Conservation (phyloP, 35 echinoderm and acorn worm species). For the Ophiothrix spiculata region DNA sequence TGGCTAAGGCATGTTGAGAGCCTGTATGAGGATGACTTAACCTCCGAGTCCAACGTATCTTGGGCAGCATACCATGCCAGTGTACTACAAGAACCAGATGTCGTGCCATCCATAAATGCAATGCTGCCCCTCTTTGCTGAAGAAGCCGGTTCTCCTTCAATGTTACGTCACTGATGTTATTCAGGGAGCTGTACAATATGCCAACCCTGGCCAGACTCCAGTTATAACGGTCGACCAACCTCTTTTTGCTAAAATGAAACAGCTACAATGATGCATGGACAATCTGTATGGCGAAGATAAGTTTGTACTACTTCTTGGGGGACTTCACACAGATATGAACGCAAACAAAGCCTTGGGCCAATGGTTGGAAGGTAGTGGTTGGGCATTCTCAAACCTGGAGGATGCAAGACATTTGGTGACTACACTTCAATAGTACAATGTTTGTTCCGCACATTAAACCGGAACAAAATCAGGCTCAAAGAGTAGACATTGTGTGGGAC, state of each 20-base stretch:
- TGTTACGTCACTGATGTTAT: constrained; percentile 23
- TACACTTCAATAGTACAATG: no score
- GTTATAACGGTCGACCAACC: constrained; percentile 17
- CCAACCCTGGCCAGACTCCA: constrained; percentile 36
- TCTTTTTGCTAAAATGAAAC: constrained; percentile 11
- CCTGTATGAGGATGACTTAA: neutral
- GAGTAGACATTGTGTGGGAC: no score
- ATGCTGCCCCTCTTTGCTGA: constrained; percentile 38
- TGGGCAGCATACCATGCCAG: constrained; percentile 45
- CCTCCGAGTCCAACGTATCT: neutral
- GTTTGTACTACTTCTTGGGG: constrained; percentile 16
- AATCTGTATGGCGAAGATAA: neutral
- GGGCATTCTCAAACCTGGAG: no score
- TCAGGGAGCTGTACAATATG: constrained; percentile 22
- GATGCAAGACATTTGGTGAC: no score
- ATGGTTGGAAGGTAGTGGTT: constrained; percentile 23
- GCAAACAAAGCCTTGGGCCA: constrained; percentile 35
- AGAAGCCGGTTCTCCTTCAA: neutral
- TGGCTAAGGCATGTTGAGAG: constrained; percentile 20
- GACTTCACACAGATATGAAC: constrained; percentile 22
- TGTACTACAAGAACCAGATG: neutral
- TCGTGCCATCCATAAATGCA: neutral
- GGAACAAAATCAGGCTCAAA: no score
- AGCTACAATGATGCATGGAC: constrained; percentile 25
- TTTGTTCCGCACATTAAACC: no score